These are phyloP conservation scores for Branchinecta sandiegonensis DNA, from an alignment of 2,888 invertebrate genomes.

Conservation along the genomic window DNA sequence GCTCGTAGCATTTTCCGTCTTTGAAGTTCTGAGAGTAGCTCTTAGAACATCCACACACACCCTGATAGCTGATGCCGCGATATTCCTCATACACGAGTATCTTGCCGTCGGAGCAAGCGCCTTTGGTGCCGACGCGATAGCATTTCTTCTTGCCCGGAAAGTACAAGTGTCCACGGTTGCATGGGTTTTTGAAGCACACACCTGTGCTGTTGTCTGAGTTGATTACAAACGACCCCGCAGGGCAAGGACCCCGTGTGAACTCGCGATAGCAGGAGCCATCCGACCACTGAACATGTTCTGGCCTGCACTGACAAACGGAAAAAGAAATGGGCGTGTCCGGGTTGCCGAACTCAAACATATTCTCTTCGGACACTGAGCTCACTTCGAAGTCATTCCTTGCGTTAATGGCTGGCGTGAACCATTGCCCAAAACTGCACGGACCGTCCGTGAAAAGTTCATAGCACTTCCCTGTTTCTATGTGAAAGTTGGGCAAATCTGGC, in stretches of 20 bases:
- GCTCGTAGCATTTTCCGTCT: constrained; percentile 28
- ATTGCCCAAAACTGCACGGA: constrained; percentile 42
- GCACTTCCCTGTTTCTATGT: constrained; percentile 48
- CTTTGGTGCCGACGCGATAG: constrained; percentile 59
- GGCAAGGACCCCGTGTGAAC: constrained; percentile 63
- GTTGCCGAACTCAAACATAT: background rate
- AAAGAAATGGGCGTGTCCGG: background rate
- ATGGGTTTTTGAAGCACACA: constrained; percentile 38
- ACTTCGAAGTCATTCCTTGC: background rate
- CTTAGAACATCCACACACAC: constrained; percentile 52
- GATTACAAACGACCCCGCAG: constrained; percentile 28
- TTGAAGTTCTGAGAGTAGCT: constrained; percentile 27
- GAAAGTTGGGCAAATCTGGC: constrained; percentile 54
- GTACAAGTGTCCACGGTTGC: constrained; percentile 57
- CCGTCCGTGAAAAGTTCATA: constrained; percentile 65
- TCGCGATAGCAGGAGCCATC: constrained; percentile 58
- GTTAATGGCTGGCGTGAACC: constrained; percentile 17
- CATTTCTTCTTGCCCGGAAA: constrained; percentile 57
- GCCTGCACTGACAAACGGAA: constrained; percentile 19
- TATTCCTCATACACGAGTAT: constrained; percentile 69
- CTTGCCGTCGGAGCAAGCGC: constrained; percentile 55
- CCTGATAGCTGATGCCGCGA: constrained; percentile 67
- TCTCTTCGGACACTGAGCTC: background rate
- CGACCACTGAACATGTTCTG: constrained; percentile 36
- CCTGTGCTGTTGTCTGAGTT: constrained; percentile 18